Evolutionary conservation across 1,140 invertebrate genomes (phyloP), one percentile per base, ranked within the genome.

Genomic region (Ostrea edulis): DNA sequence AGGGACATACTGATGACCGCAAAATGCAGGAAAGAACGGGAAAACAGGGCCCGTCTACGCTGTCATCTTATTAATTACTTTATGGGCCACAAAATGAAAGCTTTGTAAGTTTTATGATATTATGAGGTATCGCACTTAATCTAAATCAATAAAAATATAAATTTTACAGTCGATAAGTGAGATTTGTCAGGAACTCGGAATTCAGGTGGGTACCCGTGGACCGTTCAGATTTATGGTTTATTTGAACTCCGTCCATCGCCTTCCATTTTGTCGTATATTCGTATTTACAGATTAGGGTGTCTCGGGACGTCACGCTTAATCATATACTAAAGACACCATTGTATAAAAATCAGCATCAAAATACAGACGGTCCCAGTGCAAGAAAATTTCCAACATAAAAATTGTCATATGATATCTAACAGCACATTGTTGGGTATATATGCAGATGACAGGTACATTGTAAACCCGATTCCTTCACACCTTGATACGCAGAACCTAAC

Each of bases 61-160:
- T 35, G 68, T 77, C 68, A 44, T 77, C 25, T 2, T 35, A 77
- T 77, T 77, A 77, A 77, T 77, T 77, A 77, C 68, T 77, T 77
- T 77, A 77, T 77, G 68, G 25, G 14, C 22, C 68, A 12, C 25
- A 77, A 77, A 77, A 77, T 29, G 68, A 35, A 77, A 25, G 22
- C 68, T 35, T 77, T 77, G 68, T 77, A 29, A 11, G 22, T 62
- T 62, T 77, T 77, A 77, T 77, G 68, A 77, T 77, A 29, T 77
- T 77, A 77, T 77, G 68, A 77, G 68, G 68, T 77, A 77, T 35
- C 25, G 68, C 68, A 77, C 68, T 77, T 77, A 35, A 77, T 35
- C 29, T 77, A 77, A 77, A 77, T 29, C 68, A 77, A 77, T 77
- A 77, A 14, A 71, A 44, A 77, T 77, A 77, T 35, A 62, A 20